Evolutionary conservation across 1,140 invertebrate genomes (phyloP), one percentile per base, ranked within the genome.

Genomic region (Elymnias hypermnestra): DNA sequence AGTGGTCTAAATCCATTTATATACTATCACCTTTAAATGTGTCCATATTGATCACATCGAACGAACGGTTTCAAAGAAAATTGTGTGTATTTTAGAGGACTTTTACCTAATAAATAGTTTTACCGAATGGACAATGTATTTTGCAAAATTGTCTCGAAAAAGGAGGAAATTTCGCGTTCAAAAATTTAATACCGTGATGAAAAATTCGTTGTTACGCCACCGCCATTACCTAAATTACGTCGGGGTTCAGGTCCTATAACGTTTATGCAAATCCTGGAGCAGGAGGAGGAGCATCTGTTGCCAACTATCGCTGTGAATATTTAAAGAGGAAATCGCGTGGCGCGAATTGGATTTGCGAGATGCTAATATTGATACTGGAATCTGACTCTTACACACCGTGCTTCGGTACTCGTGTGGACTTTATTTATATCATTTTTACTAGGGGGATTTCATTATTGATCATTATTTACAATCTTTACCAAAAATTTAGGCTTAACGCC

Each of bases 231-330:
- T 26, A 38, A 46, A 46, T 38, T 38, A 38, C 33, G 9, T 35
- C 23, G 9, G 29, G 28, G 23, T 46, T 46, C 21, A 38, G 33
- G 43, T 22, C 18, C 22, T 38, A 46, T 38, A 37, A 12, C 43
- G 33, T 37, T 46, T 47, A 47, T 39, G 44, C 37, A 39, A 39
- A 47, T 28, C 26, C 43, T 31, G 35, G 44, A 10, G 45, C 42
- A 44, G 43, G 44, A 10, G 45, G 43, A 44, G 43, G 29, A 45
- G 25, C 48, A 56, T 40, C 53, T 51, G 53, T 42, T 43, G 37
- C 53, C 38, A 47, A 56, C 53, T 47, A 52, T 46, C 47, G 48
- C 28, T 22, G 41, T 56, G 48, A 56, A 56, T 56, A 54, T 54
- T 54, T 54, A 38, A 54, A 49, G 19, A 26, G 43, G 33, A 56